Conservation (phyloP, 1,140 invertebrate species). For the Drosophila eugracilis region DNA sequence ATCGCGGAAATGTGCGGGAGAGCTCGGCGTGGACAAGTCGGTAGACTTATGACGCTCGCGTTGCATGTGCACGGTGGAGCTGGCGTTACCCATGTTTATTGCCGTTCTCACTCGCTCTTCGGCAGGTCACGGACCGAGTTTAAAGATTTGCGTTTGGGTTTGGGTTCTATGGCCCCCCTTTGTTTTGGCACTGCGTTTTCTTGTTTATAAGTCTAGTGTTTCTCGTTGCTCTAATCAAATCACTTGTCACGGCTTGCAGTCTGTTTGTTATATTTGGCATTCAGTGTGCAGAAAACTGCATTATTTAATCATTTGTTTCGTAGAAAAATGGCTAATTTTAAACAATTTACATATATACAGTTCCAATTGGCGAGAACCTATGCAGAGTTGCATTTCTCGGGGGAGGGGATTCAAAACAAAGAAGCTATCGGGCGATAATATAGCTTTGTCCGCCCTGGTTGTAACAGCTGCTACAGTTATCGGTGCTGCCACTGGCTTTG, state of each 20-base stretch:
- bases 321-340: constrained; percentile 78
- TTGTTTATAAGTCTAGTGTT: constrained; percentile 16
- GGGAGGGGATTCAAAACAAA: not conserved
- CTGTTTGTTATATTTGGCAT: constrained; percentile 53
- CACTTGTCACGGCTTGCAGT: constrained; percentile 10
- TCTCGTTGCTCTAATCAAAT: constrained; percentile 33
- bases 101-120: constrained; percentile 25
- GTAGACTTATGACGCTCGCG: constrained; percentile 84
- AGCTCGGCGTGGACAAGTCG: constrained; percentile 78
- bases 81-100: constrained; percentile 79
- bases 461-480: not conserved
- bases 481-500: constrained; percentile 1
- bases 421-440: not conserved
- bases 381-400: not conserved
- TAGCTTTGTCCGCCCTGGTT: not conserved
- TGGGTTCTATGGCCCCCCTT: constrained; percentile 9
- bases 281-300: constrained; percentile 48
- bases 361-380: not conserved
- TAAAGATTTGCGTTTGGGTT: not conserved
- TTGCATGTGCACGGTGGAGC: constrained; percentile 75
- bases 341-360: constrained; percentile 60
- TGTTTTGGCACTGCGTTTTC: constrained; percentile 69
- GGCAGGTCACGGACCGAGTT: constrained; percentile 29
- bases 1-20: constrained; percentile 79
- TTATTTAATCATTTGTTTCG: constrained; percentile 75